These are phyloP conservation scores for Lasiommata megera DNA, from an alignment of 2,888 invertebrate species.

Conservation along the genomic window DNA sequence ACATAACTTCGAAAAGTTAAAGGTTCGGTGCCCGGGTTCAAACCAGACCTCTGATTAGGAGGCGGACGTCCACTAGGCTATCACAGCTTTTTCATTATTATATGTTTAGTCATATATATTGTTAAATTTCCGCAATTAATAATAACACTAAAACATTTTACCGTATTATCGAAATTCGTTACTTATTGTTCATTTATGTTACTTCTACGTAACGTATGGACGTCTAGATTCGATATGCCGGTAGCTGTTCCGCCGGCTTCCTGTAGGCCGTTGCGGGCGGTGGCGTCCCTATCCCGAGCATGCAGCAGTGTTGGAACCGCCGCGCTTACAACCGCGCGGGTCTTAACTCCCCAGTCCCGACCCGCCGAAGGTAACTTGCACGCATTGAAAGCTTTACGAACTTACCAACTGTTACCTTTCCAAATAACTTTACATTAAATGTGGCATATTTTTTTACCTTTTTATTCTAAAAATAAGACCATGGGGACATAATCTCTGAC, in stretches of 20 bases:
- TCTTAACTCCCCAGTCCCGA: conserved; percentile 46
- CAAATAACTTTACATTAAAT: conserved; percentile 36
- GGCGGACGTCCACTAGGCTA: too few species aligned
- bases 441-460: conserved; percentile 32
- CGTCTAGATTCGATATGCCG: background rate
- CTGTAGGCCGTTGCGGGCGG: conserved; percentile 29
- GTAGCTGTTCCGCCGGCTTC: conserved; percentile 6
- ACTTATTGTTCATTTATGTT: too few species aligned
- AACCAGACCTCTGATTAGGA: too few species aligned
- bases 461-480: conserved; percentile 33
- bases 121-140: too few species aligned
- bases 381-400: conserved; percentile 65
- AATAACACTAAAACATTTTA: too few species aligned
- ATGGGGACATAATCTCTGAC: background rate
- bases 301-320: conserved; percentile 57
- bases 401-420: conserved; percentile 54
- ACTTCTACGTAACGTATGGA: too few species aligned
- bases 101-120: too few species aligned
- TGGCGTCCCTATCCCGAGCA: conserved; percentile 42
- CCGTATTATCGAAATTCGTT: too few species aligned
- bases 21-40: too few species aligned
- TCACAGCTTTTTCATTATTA: too few species aligned
- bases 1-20: too few species aligned
- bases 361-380: conserved; percentile 39
- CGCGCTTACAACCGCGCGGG: conserved; percentile 48